Percentiles rank a stretch among this genome's conserved stretches.
Evolutionary conservation across 2,797 vertebrate species (phyloP).

Genomic region (Eospalax fontanierii): DNA sequence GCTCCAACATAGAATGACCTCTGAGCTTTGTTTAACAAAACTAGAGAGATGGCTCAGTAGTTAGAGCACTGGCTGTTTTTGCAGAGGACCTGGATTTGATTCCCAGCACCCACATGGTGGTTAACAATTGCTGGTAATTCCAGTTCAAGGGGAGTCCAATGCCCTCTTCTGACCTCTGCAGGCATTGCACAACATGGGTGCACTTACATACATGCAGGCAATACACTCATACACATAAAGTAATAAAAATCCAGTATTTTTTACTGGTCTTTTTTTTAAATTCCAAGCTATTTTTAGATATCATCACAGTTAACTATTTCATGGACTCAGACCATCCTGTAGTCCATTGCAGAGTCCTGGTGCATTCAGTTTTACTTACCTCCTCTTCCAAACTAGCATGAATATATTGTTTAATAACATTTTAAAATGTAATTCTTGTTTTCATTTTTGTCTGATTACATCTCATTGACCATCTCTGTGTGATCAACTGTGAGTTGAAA

Average conservation of each 20-base stretch:
- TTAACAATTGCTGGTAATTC: too few relatives aligned
- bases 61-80: too few relatives aligned
- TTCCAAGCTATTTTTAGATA: neutral
- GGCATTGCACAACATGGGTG: too few relatives aligned
- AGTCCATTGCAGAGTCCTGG: constrained; percentile 11
- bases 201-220: too few relatives aligned
- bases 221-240: too few relatives aligned
- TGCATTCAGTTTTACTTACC: neutral
- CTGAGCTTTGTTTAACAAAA: constrained; percentile 39
- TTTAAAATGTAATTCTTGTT: neutral
- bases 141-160: too few relatives aligned
- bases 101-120: too few relatives aligned
- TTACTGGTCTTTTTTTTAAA: neutral
- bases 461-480: constrained; percentile 6
- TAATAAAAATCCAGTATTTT: neutral
- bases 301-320: neutral
- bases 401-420: neutral
- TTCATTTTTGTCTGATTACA: constrained; percentile 33
- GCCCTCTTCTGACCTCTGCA: too few relatives aligned
- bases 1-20: neutral
- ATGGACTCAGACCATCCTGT: neutral
- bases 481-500: constrained; percentile 59
- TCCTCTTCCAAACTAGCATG: constrained; percentile 22
- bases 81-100: too few relatives aligned
- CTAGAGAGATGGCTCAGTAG: too few relatives aligned